Base-by-base conservation (phyloP, 1,140 invertebrate species). In the Aphelinus certus region DNA sequence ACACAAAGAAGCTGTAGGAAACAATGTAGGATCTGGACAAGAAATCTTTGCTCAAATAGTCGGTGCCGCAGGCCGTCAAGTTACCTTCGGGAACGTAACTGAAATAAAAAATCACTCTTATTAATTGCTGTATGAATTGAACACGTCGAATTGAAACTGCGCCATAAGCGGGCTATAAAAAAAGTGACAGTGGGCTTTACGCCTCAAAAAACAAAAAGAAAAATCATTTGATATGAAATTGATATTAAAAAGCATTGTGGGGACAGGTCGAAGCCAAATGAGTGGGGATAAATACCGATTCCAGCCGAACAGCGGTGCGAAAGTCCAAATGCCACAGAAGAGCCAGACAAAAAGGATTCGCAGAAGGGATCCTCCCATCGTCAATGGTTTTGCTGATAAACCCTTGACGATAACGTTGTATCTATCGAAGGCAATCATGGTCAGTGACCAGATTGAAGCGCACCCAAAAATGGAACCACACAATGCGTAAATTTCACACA, bases 321-420 rank as follows among this genome's bases (percentile, higher is more conserved):
- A 75, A 66, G 93, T 92, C 93, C 93, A 94, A 61, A 88, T 88
- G 58, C 90, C 85, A 3, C 92, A 89, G 85, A 92, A 92, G 1
- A 87, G 70, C 94, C 94, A 95, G 63, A 94, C 92, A 26, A 89
- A 88, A 3, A 93, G 81, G 43, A 95, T 92, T 80, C 92, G 89
- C 4, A 92, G 79, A 71, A 94, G 84, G 55, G 92, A 92, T 78
- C 90, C 90, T 61, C 91, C 92, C 79, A 91, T 91, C 56, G 92
- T 93, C 86, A 94, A 85, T 43, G 92, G 92, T 75, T 89, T 91
- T 2, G 90, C 92, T 7, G 91, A 89, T 79, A 76, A 71, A 76
- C 81, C 81, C 81, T 94, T 94, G 1, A 95, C 94, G 79, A 96
- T 96, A 66, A 96, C 94, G 79, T 94, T 94, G 87, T 95, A 96